These are phyloP conservation scores for Leptogaster cylindrica DNA, from an alignment of 2,888 invertebrate species.

Conservation along the genomic window DNA sequence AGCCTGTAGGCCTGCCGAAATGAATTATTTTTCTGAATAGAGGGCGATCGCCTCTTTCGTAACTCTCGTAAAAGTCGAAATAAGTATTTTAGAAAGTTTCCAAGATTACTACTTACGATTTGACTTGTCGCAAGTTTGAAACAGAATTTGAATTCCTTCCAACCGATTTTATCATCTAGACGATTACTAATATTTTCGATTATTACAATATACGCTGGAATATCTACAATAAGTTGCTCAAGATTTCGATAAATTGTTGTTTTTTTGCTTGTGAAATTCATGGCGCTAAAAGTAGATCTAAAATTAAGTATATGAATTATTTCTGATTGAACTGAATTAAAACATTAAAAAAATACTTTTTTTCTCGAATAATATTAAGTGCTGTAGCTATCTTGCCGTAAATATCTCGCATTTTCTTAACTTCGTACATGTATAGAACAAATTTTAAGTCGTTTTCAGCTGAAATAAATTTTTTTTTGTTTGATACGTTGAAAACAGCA, in stretches of 20 bases:
- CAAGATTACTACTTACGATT: constrained; percentile 65
- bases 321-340: background rate
- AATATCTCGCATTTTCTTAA: constrained; percentile 59
- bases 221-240: constrained; percentile 69
- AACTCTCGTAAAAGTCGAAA: too few species aligned
- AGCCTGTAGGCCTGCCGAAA: too few species aligned
- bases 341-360: constrained; percentile 53
- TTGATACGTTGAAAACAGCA: constrained; percentile 51
- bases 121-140: constrained; percentile 70
- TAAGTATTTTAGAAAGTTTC: too few species aligned
- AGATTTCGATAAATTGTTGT: constrained; percentile 68
- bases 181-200: constrained; percentile 69
- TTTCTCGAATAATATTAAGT: constrained; percentile 56
- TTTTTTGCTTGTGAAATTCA: constrained; percentile 67
- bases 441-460: constrained; percentile 58
- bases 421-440: constrained; percentile 59
- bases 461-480: constrained; percentile 49
- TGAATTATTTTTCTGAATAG: too few species aligned
- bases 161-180: constrained; percentile 69
- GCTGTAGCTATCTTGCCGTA: constrained; percentile 57
- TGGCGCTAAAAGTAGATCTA: constrained; percentile 68
- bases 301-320: constrained; percentile 2
- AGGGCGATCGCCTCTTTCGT: too few species aligned
- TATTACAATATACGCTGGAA: constrained; percentile 68
- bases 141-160: constrained; percentile 69